Base-by-base conservation (phyloP, 2,797 vertebrate species). In the Graptemys geographica region DNA sequence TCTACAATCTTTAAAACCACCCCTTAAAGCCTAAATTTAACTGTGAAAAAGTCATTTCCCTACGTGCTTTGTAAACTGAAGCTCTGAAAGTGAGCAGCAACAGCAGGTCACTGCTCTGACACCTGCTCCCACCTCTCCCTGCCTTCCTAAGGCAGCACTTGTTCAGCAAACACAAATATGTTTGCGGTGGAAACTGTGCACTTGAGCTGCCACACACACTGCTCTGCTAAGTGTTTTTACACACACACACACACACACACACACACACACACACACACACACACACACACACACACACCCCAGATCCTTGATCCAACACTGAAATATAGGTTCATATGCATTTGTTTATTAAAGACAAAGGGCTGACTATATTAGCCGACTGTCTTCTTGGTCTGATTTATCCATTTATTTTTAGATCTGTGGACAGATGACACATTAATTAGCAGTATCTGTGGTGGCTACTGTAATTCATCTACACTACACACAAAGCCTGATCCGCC, bases 151-250 rank as follows among this genome's bases (percentile, higher is more conserved):
- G 96, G 96, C 95, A 96, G 69, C 96, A 89, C 96, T 97, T 95
- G 92, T 91, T 96, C 91, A 92, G 94, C 97, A 96, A 98, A 97
- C 94, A 92, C 94, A 93, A 97, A 92, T 95, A 92, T 97, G 94
- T 97, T 97, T 97, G 96, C 96, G 91, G 94, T 94, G 96, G 96
- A 97, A 97, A 97, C 96, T 97, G 96, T 88, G 95, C 93, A 76
- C 94, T 96, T 95, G 94, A 92, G 87, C 96, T 95, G 5, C 88
- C 92, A 93, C 92, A 90, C 90, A 86, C 1, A 0, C 86, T 92
- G 83, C 96, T 90, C 83, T 97, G 96, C 96, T 95, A 97, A 92
- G 88, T 94, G 94, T 88, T 95, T 95, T 93, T 97, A 97, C 89
- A 74, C 94, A 41, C 84, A 90, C 88, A 84, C 90, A 41, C 41